A percentile compares a stretch with the other conserved stretches of the same genome.
Conservation (phyloP, 2,113 vertebrate genomes). For the Sitta europaea region DNA sequence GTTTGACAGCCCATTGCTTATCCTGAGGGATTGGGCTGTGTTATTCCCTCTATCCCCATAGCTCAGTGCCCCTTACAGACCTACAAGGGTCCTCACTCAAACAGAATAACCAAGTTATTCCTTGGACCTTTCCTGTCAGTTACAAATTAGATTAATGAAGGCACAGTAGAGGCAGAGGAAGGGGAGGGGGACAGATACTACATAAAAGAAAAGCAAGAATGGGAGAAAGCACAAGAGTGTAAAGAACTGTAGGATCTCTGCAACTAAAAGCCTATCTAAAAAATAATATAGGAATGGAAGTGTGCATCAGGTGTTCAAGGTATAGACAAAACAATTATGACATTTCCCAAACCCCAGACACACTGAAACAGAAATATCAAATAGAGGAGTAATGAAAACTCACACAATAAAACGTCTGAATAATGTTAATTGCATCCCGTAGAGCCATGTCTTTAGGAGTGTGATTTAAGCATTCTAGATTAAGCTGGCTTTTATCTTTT, state of each 20-base stretch:
- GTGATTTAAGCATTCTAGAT: not conserved
- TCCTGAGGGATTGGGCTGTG: not conserved
- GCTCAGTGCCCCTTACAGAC: not conserved
- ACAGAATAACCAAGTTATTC: not conserved
- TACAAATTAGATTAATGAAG: not conserved
- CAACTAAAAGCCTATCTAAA: not conserved
- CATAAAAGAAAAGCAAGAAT: accelerated
- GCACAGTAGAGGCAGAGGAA: not conserved
- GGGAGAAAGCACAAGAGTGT: not conserved
- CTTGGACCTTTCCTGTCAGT: not conserved
- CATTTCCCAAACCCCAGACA: not conserved
- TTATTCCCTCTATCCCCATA: not conserved
- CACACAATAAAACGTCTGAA: not conserved
- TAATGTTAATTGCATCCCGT: not conserved
- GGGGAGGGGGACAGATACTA: not conserved
- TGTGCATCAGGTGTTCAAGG: not conserved
- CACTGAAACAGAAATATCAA: not conserved
- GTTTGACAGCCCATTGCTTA: not conserved
- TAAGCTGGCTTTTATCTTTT: not conserved
- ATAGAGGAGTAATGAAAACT: not conserved
- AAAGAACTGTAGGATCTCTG: not conserved
- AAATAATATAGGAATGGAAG: not conserved
- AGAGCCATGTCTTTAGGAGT: not conserved
- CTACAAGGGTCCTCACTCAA: not conserved
- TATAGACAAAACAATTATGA: not conserved